phyloP scores from a whole-genome alignment of 2,113 vertebrate species.

The Phycodurus eques region DNA sequence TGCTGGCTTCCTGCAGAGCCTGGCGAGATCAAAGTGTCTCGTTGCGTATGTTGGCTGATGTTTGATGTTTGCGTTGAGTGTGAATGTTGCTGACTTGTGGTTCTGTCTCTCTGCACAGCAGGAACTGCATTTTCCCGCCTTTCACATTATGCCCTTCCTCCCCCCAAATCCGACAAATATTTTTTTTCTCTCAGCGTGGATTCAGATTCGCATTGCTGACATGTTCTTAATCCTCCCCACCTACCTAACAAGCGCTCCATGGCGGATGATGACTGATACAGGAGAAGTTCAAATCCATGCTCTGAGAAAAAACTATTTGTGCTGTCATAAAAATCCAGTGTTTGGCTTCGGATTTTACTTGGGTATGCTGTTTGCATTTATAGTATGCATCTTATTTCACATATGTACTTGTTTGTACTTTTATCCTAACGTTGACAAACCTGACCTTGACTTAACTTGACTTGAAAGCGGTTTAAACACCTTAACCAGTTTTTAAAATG shows the following conservation, averaged over 20 bases:
- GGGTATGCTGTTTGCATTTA: not conserved
- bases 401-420: not conserved
- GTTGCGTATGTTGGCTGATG: constrained; percentile 92
- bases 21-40: constrained; percentile 92
- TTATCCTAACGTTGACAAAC: no score
- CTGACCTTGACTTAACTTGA: no score
- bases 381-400: not conserved
- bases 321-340: constrained; percentile 19
- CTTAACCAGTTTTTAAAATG: no score
- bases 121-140: constrained; percentile 73
- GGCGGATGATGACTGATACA: constrained; percentile 24
- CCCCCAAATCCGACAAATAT: constrained; percentile 51
- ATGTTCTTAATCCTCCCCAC: constrained; percentile 48
- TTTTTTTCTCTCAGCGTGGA: constrained; percentile 36
- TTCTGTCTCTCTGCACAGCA: constrained; percentile 78
- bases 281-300: constrained; percentile 24
- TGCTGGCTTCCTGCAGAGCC: constrained; percentile 92
- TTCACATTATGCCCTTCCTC: constrained; percentile 61
- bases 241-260: constrained; percentile 33
- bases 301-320: not conserved
- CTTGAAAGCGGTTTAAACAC: no score
- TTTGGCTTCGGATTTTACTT: not conserved
- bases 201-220: constrained; percentile 54
- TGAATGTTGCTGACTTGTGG: constrained; percentile 93
- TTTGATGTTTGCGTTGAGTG: constrained; percentile 94